Conservation (phyloP, 53 echinoderm and acorn worm species). For the Henricia sp. region DNA sequence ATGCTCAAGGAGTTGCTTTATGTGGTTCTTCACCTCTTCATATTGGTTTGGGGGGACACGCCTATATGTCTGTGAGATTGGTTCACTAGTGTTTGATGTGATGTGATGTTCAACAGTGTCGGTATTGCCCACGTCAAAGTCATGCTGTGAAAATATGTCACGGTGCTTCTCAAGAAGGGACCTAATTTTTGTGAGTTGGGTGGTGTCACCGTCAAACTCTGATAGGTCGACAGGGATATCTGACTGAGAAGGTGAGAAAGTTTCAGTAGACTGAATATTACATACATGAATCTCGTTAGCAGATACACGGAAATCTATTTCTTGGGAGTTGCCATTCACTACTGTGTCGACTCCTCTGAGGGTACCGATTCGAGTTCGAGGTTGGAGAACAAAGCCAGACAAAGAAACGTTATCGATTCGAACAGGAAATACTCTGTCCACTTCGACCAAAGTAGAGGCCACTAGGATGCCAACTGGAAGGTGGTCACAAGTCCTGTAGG, state of each 20-base stretch:
- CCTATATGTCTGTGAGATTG: neutral
- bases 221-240: neutral
- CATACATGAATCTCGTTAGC: neutral
- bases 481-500: no score
- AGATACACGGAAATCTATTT: neutral
- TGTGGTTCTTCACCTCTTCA: slow-evolving; percentile 60
- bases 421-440: neutral
- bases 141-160: slow-evolving; percentile 7
- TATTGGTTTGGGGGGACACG: slow-evolving; percentile 60
- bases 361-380: neutral
- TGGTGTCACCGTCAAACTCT: neutral
- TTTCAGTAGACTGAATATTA: no score
- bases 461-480: no score
- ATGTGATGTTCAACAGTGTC: slow-evolving; percentile 3
- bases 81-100: neutral
- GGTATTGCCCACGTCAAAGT: slow-evolving; percentile 16
- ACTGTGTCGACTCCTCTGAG: neutral
- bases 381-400: neutral
- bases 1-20: slow-evolving; percentile 20
- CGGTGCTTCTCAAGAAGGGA: neutral
- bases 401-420: slow-evolving; percentile 20
- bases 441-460: neutral
- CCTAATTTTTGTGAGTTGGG: neutral
- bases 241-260: no score
- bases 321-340: neutral